Evolutionary conservation across 2,113 vertebrate genomes (phyloP).

Genomic region (Jaculus jaculus): DNA sequence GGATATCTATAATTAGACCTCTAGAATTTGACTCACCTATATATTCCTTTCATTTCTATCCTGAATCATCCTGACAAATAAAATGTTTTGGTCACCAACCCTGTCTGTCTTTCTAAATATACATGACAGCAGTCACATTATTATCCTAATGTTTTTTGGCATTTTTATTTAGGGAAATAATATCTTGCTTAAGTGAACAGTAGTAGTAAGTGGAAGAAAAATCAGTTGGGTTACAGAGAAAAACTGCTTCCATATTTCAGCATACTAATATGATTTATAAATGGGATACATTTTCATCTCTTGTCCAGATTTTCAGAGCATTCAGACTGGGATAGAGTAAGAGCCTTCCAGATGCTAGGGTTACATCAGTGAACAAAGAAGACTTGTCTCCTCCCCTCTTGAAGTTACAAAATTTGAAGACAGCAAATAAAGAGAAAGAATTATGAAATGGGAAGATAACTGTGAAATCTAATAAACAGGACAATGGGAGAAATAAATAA

Average conservation of each 20-base stretch:
- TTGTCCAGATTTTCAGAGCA: slow-evolving; percentile 6
- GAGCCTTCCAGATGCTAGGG: background rate
- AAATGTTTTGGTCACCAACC: background rate
- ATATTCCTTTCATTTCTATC: background rate
- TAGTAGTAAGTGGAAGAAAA: background rate
- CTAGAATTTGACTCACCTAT: background rate
- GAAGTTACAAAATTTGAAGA: background rate
- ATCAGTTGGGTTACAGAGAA: background rate
- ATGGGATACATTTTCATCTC: background rate
- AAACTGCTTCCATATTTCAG: background rate
- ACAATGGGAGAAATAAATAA: background rate
- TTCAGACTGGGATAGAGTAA: background rate
- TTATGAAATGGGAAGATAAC: background rate
- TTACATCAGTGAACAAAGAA: background rate
- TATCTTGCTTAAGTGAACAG: background rate
- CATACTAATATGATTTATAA: slow-evolving; percentile 14
- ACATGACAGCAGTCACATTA: background rate
- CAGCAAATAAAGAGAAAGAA: background rate
- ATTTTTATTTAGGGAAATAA: slow-evolving; percentile 48
- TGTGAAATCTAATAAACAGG: background rate
- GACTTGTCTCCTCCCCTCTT: background rate
- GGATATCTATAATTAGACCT: background rate
- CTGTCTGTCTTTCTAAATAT: slow-evolving; percentile 5
- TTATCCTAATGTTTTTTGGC: background rate
- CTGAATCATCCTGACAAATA: slow-evolving; percentile 19